Percentiles rank a stretch among this genome's conserved stretches.
These are phyloP conservation scores for Platyscapa corneri DNA, from an alignment of 1,140 invertebrate genomes.

Conservation along the genomic window DNA sequence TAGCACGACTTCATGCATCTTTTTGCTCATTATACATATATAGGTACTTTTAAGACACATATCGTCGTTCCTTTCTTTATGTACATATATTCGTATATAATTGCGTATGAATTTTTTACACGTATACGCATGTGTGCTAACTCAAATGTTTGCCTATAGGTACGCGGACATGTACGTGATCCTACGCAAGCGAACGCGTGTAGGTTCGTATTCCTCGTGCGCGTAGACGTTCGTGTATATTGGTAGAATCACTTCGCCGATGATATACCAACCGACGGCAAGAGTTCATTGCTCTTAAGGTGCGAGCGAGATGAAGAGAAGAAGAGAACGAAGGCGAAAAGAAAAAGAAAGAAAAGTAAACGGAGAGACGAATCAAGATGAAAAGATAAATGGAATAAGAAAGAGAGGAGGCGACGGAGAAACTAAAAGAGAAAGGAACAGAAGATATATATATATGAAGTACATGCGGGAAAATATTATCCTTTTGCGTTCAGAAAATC, in stretches of 20 bases:
- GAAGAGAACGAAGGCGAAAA: constrained; percentile 36
- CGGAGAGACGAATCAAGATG: constrained; percentile 33
- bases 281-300: constrained; percentile 72
- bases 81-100: constrained; percentile 29
- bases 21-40: background rate
- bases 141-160: constrained; percentile 22
- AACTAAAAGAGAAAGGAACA: constrained; percentile 24
- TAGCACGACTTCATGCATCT: background rate
- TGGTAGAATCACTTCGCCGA: constrained; percentile 71
- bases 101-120: background rate
- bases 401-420: background rate
- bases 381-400: constrained; percentile 37
- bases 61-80: constrained; percentile 52
- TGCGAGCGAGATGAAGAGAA: constrained; percentile 58
- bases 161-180: constrained; percentile 45
- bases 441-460: constrained; percentile 20
- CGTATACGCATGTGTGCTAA: background rate
- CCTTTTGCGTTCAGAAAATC: constrained; percentile 22
- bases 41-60: background rate
- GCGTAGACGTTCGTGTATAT: constrained; percentile 58
- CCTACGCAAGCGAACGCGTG: background rate
- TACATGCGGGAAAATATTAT: constrained; percentile 40
- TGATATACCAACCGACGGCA: constrained; percentile 67
- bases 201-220: background rate
- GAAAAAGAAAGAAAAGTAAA: constrained; percentile 49